A percentile compares a stretch with the other conserved stretches of the same genome.
Conservation (phyloP, 1,140 invertebrate genomes). For the Tetraneura akinire region DNA sequence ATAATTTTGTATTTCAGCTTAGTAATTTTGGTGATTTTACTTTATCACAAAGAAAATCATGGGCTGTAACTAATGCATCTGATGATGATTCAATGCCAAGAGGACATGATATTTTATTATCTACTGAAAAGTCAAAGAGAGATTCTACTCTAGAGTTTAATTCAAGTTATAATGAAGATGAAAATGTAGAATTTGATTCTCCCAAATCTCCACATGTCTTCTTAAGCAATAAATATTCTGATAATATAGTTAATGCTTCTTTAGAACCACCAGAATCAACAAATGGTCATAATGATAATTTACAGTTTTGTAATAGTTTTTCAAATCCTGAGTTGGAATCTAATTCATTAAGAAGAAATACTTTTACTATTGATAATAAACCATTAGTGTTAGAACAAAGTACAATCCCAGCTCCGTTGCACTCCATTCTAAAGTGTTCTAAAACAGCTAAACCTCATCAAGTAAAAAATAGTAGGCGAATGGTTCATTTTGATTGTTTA, state of each 20-base stretch:
- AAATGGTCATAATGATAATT: neutral
- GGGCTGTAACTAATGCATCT: slow-evolving; percentile 3
- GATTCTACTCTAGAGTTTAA: slow-evolving; percentile 24
- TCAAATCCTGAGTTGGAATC: neutral
- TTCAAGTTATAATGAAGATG: slow-evolving; percentile 25
- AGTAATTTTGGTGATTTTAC: neutral
- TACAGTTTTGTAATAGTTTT: neutral
- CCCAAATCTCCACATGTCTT: neutral
- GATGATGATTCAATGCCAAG: neutral
- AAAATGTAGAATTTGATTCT: slow-evolving; percentile 33
- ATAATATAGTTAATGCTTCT: too few species aligned
- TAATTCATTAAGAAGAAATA: slow-evolving; percentile 28
- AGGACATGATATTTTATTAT: neutral
- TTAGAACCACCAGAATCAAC: neutral
- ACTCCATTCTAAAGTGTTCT: slow-evolving; percentile 35
- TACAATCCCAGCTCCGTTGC: slow-evolving; percentile 9
- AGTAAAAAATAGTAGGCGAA: neutral
- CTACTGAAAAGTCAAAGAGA: slow-evolving; percentile 15
- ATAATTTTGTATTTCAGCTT: slow-evolving; percentile 24
- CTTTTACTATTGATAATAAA: neutral
- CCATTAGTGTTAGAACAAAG: neutral
- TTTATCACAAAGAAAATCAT: slow-evolving; percentile 29
- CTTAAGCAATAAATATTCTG: neutral
- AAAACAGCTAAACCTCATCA: slow-evolving; percentile 27
- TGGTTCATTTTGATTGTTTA: slow-evolving; percentile 42